phyloP scores from a whole-genome alignment of 30 jellyfish, hydroid and myxozoan species.

The Cassiopea xamachana region DNA sequence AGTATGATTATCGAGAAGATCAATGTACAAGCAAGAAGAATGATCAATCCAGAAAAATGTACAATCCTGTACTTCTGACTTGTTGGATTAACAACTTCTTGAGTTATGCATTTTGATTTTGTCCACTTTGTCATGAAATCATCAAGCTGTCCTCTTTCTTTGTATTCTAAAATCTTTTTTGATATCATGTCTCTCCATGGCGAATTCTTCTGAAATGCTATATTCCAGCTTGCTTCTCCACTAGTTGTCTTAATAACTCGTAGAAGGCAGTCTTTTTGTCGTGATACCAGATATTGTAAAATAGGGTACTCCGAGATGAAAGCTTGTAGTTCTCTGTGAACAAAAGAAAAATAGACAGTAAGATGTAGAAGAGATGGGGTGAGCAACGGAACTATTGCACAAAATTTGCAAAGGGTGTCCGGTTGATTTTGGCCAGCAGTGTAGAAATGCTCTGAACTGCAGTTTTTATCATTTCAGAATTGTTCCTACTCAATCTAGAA shows the following conservation, averaged over 20 bases:
- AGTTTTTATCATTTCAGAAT: too few species aligned
- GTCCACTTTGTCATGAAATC: conserved; percentile 8
- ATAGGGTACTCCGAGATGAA: conserved; percentile 37
- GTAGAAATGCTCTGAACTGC: too few species aligned
- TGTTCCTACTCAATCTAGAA: too few species aligned
- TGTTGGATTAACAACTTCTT: neutral
- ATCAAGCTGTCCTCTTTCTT: conserved; percentile 13
- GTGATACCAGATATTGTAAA: conserved; percentile 30
- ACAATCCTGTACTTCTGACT: neutral
- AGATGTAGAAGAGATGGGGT: neutral
- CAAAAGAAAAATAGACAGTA: neutral
- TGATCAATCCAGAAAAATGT: conserved; percentile 18
- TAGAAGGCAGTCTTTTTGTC: conserved; percentile 28
- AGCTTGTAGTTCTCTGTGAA: conserved; percentile 54
- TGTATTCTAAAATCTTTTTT: conserved; percentile 26
- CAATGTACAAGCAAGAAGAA: neutral
- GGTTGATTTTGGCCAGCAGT: too few species aligned
- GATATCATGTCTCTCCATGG: conserved; percentile 40
- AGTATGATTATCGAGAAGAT: conserved; percentile 2
- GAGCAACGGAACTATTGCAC: too few species aligned
- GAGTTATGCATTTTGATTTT: conserved; percentile 15
- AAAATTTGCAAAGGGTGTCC: too few species aligned
- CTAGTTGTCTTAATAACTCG: neutral
- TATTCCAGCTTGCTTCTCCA: conserved; percentile 38
- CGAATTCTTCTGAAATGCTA: conserved; percentile 23